Conservation (phyloP, 2,797 vertebrate species). For the Petrocephalus sullivani region DNA sequence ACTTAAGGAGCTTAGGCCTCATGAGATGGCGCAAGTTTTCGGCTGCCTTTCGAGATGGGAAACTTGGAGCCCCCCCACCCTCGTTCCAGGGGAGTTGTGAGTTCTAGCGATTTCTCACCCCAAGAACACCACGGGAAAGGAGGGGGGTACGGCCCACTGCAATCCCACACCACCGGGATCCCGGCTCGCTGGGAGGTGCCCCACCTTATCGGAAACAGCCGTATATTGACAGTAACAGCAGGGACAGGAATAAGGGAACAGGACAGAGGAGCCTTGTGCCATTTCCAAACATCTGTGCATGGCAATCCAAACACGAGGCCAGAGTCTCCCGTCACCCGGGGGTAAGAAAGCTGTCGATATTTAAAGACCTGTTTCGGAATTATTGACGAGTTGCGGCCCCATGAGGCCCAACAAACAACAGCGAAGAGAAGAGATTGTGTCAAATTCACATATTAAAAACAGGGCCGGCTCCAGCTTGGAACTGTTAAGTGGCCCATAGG, state of each 20-base stretch:
- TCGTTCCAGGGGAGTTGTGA: neutral
- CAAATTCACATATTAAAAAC: neutral
- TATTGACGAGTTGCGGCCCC: neutral
- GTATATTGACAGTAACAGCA: neutral
- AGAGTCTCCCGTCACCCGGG: neutral
- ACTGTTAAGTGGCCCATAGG: neutral
- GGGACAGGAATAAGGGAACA: neutral
- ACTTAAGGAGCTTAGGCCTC: neutral
- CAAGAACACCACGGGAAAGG: neutral
- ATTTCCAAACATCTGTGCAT: slow-evolving; percentile 5
- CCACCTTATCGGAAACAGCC: neutral
- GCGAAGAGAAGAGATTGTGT: neutral
- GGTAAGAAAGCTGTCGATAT: neutral
- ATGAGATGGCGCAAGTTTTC: neutral
- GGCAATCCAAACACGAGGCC: neutral
- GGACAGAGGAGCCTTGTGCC: neutral
- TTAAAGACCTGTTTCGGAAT: neutral
- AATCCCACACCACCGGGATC: neutral
- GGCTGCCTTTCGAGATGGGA: neutral
- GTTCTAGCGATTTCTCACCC: neutral
- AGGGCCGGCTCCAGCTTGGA: neutral
- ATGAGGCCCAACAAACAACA: neutral
- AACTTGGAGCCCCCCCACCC: neutral
- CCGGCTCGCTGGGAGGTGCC: neutral
- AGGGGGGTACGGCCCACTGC: neutral